Base-by-base conservation (phyloP, 2,113 vertebrate genomes). In the Etheostoma cragini region DNA sequence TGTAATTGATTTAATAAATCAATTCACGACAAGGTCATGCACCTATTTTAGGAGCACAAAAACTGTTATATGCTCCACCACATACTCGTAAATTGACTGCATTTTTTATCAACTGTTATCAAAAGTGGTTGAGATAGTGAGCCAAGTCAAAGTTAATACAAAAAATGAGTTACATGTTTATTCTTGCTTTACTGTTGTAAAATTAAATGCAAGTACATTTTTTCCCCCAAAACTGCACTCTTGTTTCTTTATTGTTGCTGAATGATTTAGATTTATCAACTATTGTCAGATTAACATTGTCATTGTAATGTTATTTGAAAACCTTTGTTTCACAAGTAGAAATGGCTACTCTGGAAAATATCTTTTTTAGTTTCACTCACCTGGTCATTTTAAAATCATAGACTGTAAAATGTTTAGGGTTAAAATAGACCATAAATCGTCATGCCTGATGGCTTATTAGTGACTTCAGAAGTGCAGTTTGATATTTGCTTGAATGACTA, bases 261-360 rank as follows among this genome's bases (percentile, higher is more conserved):
- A 22, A 22, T 5, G 11, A 54, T 54, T n/a, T 22, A 19, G 49
- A 19, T 50, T 19, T 17, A 50, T 19, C 7, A 17, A 50, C 49
- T 16, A 50, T 3, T 54, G 8, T 19, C 16, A 11, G 8, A 1
- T 16, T 33, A 33, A 33, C 30, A 33, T 35, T 58, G 15, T 21
- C 3, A 22, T 45, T 63, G 58, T 21, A 21, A 6, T 62, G 33
- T 13, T 30, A 30, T 16, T 8, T 16, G 24, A 16, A 2, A 24
- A 57, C 24, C 11, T 54, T 22, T 30, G 22, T 57, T 57, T 16
- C 6, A 58, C 15, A 58, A 16, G 56, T 58, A 26, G 8, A 30
- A 54, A 54, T 66, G 63, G 17, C 15, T 65, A 15, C 63, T 19
- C 8, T 66, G 64, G 30, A 50, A 67, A 38, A 69, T 30, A 50